phyloP scores from a whole-genome alignment of 2,888 invertebrate species.

The Drosophila borborema region DNA sequence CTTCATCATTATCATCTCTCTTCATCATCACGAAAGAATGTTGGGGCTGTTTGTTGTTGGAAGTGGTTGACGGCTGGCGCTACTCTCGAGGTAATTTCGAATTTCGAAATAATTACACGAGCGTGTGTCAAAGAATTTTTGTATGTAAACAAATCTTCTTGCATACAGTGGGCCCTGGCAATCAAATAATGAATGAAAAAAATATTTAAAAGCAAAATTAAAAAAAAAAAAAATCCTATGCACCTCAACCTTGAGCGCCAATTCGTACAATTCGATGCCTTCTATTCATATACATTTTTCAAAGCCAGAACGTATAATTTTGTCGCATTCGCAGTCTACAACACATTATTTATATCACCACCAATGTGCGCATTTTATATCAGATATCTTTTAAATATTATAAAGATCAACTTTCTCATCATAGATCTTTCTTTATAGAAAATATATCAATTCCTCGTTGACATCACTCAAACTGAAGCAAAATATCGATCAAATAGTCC shows the following conservation, averaged over 20 bases:
- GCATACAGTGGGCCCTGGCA: slow-evolving; percentile 37
- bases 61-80: slow-evolving; percentile 48
- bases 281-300: too few species aligned
- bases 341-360: too few species aligned
- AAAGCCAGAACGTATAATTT: too few species aligned
- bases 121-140: slow-evolving; percentile 55
- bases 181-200: slow-evolving; percentile 18
- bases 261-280: background rate
- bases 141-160: slow-evolving; percentile 57
- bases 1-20: too few species aligned
- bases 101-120: slow-evolving; percentile 75
- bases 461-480: too few species aligned
- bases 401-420: too few species aligned
- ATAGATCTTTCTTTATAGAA: too few species aligned
- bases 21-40: background rate
- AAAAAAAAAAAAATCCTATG: slow-evolving; percentile 23
- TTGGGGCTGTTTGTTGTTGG: background rate
- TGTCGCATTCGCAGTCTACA: too few species aligned
- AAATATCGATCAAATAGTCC: too few species aligned
- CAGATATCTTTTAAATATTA: too few species aligned
- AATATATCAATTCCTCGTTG: too few species aligned
- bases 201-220: slow-evolving; percentile 5
- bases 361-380: too few species aligned
- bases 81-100: slow-evolving; percentile 68
- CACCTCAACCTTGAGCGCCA: slow-evolving; percentile 37